Base-by-base conservation (phyloP, 2,888 invertebrate species). In the Tiliacea citrago region DNA sequence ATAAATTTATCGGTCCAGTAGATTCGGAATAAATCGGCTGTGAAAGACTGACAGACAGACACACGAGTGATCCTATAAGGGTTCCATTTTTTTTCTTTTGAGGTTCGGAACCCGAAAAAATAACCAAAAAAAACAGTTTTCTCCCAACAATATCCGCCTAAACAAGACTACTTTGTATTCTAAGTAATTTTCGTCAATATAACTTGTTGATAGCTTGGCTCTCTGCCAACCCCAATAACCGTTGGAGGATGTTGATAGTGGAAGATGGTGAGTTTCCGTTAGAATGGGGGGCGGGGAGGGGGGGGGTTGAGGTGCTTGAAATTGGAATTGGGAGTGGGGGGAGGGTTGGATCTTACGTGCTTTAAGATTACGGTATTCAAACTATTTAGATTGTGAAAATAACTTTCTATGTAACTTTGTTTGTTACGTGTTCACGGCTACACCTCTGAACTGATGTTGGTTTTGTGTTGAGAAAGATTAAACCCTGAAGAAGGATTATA, bases 161-260 rank as follows among this genome's bases (percentile, higher is more conserved):
- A 45, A 60, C 80, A 58, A 72, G 51, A 18, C 13, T 58, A 72
- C 16, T 75, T 51, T 35, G 16, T 79, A 79, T 51, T 79, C 51
- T 24, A 60, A 47, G 58, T 72, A 72, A 79, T 79, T 60, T 53
- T 57, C 65, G 10, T 77, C 67, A 35, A 72, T 71, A 65, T 68
- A 24, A 81, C 81, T 81, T 81, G 81, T 81, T 81, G 84, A 84
- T 70, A 53, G 60, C 45, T 53, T 84, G 81, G 84, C 81, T 13
- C 7, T 68, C 70, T 71, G 81, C 84, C 81, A 81, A 51, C 10
- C 63, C 57, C 16, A 18, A 47, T 71, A 75, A 66, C 49, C n/a
- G 57, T 58, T 84, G 39, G 18, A 70, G 57, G 81, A 84, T 70
- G 84, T 68, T 84, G 81, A 75, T 84, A 71, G 57, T 47, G 18